Conservation (phyloP, 2,888 invertebrate genomes). For the Anthrax anthrax region DNA sequence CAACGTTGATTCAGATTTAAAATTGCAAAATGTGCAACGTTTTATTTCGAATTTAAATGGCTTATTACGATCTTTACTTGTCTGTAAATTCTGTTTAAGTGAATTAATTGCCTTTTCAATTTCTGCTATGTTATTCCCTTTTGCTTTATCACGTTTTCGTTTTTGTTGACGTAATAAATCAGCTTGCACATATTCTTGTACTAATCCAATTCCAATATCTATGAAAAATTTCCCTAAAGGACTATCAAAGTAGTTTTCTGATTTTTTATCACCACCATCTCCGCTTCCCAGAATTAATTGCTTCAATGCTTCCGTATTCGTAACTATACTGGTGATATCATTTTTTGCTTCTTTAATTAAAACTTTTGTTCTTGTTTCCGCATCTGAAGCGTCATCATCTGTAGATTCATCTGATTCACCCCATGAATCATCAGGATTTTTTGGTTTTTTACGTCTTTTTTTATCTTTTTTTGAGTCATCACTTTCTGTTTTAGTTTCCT, state of each 20-base stretch:
- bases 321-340: constrained; percentile 33
- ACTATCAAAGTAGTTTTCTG: constrained; percentile 66
- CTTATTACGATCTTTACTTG: constrained; percentile 73
- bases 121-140: constrained; percentile 42
- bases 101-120: constrained; percentile 63
- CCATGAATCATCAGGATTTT: constrained; percentile 45
- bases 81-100: constrained; percentile 69
- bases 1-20: constrained; percentile 72
- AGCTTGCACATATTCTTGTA: constrained; percentile 86
- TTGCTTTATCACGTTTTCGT: constrained; percentile 60
- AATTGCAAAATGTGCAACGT: constrained; percentile 79
- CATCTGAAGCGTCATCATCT: constrained; percentile 38
- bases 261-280: constrained; percentile 31
- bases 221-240: constrained; percentile 82
- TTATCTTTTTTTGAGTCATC: constrained; percentile 28
- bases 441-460: constrained; percentile 22
- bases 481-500: constrained; percentile 14
- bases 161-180: constrained; percentile 79
- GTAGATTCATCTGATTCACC: constrained; percentile 38
- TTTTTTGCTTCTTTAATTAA: constrained; percentile 40
- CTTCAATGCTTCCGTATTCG: constrained; percentile 14
- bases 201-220: constrained; percentile 79
- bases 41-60: constrained; percentile 60
- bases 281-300: constrained; percentile 11
- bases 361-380: constrained; percentile 35